Base-by-base conservation (phyloP, 2,797 vertebrate species). In the Tiaroga cobitis region DNA sequence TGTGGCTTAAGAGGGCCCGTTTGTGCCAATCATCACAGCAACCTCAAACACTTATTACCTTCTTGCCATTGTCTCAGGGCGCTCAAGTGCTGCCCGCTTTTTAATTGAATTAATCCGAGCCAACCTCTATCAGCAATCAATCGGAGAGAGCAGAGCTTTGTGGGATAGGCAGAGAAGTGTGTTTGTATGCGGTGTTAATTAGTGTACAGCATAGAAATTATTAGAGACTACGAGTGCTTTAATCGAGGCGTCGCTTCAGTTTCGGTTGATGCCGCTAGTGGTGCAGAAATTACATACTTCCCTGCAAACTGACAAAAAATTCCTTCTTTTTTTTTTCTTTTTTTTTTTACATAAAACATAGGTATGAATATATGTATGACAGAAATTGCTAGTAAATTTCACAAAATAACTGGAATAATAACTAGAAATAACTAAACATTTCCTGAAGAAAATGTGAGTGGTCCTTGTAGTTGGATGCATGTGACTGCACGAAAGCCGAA, bases 41-140 rank as follows among this genome's bases (percentile, higher is more conserved):
- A 95, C 93, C 95, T 93, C 94, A 93, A 94, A 77, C 56, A 94
- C 94, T 94, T 95, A 95, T 95, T 95, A 96, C 94, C 92, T 92
- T 93, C 93, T 93, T 93, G 92, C 94, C 93, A 94, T 95, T 96
- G 96, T 96, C 95, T 96, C 95, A 95, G 94, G 94, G 95, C 93
- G 94, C 95, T 96, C 93, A 95, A 96, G 95, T 95, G 95, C 95
- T 94, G 94, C 94, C 92, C 21, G 56, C 95, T 95, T 96, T 88
- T 95, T 96, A 97, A 97, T 97, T 96, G 95, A 96, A 96, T 96
- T 95, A 96, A 96, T 96, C 95, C 95, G 93, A 95, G 95, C 95
- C 95, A 95, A 95, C 95, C 94, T 96, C 95, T 96, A 96, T 96
- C 88, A 94, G 95, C 95, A 95, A 95, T 96, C 95, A 96, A 96